These are phyloP conservation scores for Bicyclus anynana DNA, from an alignment of 1,140 invertebrate species.

Conservation along the genomic window DNA sequence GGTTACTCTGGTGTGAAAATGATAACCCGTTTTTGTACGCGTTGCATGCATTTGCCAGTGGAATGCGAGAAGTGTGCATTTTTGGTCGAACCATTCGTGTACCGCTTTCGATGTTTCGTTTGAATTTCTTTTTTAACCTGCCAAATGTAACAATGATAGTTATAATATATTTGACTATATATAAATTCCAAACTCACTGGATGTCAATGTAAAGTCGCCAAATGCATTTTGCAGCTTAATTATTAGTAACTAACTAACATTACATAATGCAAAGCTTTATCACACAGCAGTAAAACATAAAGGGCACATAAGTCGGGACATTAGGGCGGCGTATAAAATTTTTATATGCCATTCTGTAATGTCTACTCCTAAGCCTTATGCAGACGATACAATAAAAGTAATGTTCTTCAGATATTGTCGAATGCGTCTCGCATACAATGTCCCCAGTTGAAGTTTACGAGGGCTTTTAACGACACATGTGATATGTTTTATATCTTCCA, in stretches of 20 bases:
- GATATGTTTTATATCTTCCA: constrained; percentile 44
- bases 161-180: too few relatives aligned
- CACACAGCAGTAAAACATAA: background rate
- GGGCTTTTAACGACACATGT: constrained; percentile 42
- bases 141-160: too few relatives aligned
- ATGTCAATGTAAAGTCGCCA: too few relatives aligned
- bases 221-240: too few relatives aligned
- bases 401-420: constrained; percentile 37
- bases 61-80: background rate
- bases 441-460: constrained; percentile 32
- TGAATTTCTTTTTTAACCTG: too few relatives aligned
- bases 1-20: constrained; percentile 51
- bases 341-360: constrained; percentile 16
- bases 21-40: constrained; percentile 32
- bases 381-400: constrained; percentile 36
- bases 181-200: too few relatives aligned
- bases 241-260: too few relatives aligned
- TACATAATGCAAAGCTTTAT: background rate
- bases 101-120: background rate
- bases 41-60: background rate
- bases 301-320: constrained; percentile 6
- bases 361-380: constrained; percentile 20
- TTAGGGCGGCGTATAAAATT: constrained; percentile 13
- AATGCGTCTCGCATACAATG: constrained; percentile 35
- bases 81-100: background rate